These are phyloP conservation scores for Geopemphigus sp. DNA, from an alignment of 1,140 invertebrate species.

Conservation along the genomic window DNA sequence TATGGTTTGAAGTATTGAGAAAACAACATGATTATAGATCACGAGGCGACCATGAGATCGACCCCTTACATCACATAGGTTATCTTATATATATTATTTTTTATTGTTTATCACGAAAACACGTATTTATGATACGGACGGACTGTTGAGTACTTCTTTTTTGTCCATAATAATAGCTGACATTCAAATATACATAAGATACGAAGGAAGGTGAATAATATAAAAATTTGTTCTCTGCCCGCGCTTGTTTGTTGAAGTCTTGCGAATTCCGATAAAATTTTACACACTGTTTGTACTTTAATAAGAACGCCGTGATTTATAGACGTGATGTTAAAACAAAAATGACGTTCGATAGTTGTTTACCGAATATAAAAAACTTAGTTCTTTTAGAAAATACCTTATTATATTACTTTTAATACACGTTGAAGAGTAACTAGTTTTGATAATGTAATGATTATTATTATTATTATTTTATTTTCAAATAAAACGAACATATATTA, in stretches of 20 bases:
- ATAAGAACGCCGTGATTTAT: background rate
- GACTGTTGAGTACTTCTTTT: background rate
- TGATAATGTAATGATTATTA: background rate
- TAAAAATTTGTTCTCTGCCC: background rate
- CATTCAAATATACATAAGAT: background rate
- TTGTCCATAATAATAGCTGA: background rate
- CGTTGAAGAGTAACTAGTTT: background rate
- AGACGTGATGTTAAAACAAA: background rate
- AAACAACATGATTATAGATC: constrained; percentile 45
- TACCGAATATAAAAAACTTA: background rate
- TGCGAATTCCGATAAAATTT: background rate
- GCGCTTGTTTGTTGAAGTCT: background rate
- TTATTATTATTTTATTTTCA: no score
- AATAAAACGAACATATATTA: no score
- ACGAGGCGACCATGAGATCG: constrained; percentile 41
- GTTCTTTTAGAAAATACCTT: background rate
- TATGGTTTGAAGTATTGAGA: constrained; percentile 17
- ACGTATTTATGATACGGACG: background rate
- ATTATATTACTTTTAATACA: background rate
- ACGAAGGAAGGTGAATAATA: background rate
- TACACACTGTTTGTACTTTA: background rate
- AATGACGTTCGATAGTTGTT: background rate
- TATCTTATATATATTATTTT: constrained; percentile 18
- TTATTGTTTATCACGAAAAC: constrained; percentile 19
- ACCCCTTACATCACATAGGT: constrained; percentile 33